Base-by-base conservation (phyloP, 1,140 invertebrate genomes). In the Mamestra configurata region DNA sequence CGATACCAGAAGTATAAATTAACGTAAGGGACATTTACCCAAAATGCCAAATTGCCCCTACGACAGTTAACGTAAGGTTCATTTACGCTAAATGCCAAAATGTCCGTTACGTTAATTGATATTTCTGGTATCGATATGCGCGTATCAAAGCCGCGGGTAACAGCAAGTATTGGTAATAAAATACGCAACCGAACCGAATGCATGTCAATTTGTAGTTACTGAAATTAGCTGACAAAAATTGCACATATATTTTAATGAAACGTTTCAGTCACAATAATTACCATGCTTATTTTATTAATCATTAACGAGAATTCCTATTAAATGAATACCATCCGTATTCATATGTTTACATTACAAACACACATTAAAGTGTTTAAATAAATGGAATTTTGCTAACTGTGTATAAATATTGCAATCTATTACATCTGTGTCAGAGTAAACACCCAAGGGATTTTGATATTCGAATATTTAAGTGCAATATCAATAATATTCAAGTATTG, bases 401-500 rank as follows among this genome's bases (percentile, higher is more conserved):
- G 15, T n/a, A 35, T 78, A 66, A 79, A 57, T 70, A 79, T 37
- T 57, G 13, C 53, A 61, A 80, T 82, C 70, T 79, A 82, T 84
- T 76, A 81, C 66, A 78, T 71, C 77, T 71, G 72, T 79, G 77
- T 77, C 61, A 78, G 24, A 80, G 64, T 83, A 80, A 85, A 85
- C 61, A 81, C 79, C 55, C 53, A 55, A 80, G 49, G 79, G 83
- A 84, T 82, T 84, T 77, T 82, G 84, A 86, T 88, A 82, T 84
- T 81, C 81, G 78, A 84, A 87, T 87, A 84, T 85, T 85, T 86
- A 84, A 88, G 70, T 82, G 86, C 83, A 85, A 90, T 89, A 88
- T 88, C 88, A 87, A 90, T 91, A 90, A 90, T 88, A 83, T 89
- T 85, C 85, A 87, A 88, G 90, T 79, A 89, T 89, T 87, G 85